Conservation (phyloP, 2,113 vertebrate species). For the Calypte anna region DNA sequence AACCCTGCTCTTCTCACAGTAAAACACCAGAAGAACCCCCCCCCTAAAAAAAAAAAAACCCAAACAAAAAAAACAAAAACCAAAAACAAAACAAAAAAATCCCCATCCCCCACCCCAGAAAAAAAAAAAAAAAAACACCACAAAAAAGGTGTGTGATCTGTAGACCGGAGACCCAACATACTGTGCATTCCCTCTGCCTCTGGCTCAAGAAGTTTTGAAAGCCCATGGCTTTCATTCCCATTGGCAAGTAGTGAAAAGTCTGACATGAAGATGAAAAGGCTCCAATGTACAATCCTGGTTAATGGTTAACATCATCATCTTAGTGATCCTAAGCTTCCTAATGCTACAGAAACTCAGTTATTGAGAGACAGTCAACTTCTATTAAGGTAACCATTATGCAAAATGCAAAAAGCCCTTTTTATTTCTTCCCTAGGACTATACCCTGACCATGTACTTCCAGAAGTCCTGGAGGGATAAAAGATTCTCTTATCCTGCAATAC, state of each 20-base stretch:
- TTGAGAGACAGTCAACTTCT: neutral
- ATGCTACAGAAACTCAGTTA: neutral
- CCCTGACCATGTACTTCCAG: slow-evolving; percentile 95
- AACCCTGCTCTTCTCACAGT: neutral
- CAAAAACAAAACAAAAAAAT: no score
- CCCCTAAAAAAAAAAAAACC: no score
- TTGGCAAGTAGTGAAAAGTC: neutral
- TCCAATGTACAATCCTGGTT: neutral
- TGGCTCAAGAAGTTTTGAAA: neutral
- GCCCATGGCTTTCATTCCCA: no score
- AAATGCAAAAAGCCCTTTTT: slow-evolving; percentile 3
- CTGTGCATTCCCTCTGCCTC: neutral
- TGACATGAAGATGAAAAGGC: neutral
- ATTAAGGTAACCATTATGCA: neutral
- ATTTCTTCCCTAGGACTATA: slow-evolving; percentile 85
- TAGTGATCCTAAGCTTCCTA: neutral
- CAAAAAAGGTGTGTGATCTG: neutral
- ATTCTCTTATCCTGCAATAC: slow-evolving; percentile 92
- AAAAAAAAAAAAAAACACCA: no score
- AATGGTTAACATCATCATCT: neutral
- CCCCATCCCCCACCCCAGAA: neutral
- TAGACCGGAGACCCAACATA: neutral
- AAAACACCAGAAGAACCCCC: neutral
- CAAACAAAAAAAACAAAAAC: no score
- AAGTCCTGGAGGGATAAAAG: slow-evolving; percentile 96